Base-by-base conservation (phyloP, 1,140 invertebrate genomes). In the Leptoteleia sp. region DNA sequence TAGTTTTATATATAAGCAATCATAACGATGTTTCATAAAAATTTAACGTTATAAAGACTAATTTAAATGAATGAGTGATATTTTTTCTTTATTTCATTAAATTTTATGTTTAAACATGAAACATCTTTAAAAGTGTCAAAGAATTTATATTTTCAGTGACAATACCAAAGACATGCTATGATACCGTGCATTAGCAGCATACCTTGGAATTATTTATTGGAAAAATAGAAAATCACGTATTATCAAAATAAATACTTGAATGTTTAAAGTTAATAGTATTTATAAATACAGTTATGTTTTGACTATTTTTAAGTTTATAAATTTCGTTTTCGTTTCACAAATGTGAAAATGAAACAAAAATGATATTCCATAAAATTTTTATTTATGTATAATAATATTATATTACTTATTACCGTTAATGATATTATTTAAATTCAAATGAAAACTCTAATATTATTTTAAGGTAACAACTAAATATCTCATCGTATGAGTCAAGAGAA, bases 101-200 rank as follows among this genome's bases (percentile, higher is more conserved):
- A 45, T 5, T 45, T 4, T 19, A 31, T 50, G 12, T 1, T 13
- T 3, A 64, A 17, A 17, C 13, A 62, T 31, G 8, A 43, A 31
- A 52, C 22, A 27, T 54, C 5, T 38, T 75, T 37, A 45, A 43
- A 33, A 13, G 43, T 67, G 59, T n/a, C n/a, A n/a, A n/a, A 50
- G 54, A 68, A 17, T 65, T 75, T 71, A 54, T 67, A 77, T 70
- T 70, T 65, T 73, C 16, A 71, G 71, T 73, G 71, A 79, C 50
- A 79, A 79, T 76, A 75, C 65, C 65, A 79, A 75, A 76, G 73
- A 76, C 84, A 85, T 86, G 83, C 82, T 61, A 80, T 82, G 79
- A 84, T 82, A 81, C 83, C 85, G 83, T 86, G 85, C 83, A 84
- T 82, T 82, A 82, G 76, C 81, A 81, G 76, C 82, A 84, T 83